A percentile compares a stretch with the other conserved stretches of the same genome.
Evolutionary conservation across 2,888 invertebrate species (phyloP).

Genomic region (Taenaris catops): DNA sequence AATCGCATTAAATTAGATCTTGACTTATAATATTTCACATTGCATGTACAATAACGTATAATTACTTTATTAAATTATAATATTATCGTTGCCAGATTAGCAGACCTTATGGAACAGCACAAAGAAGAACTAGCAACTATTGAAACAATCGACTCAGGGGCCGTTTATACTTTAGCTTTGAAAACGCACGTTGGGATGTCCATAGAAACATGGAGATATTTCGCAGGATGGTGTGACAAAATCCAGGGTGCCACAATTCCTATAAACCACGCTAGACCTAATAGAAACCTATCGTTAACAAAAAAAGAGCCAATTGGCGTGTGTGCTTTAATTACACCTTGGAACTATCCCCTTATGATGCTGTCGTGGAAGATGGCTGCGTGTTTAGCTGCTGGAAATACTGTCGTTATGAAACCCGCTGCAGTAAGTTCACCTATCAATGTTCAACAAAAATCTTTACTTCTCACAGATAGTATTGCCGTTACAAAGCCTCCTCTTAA

Average conservation of each 20-base stretch:
- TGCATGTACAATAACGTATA: too few relatives aligned
- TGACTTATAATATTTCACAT: too few relatives aligned
- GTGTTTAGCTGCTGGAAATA: conserved; percentile 97
- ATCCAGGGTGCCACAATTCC: conserved; percentile 96
- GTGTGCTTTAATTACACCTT: conserved; percentile 95
- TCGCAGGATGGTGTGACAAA: conserved; percentile 98
- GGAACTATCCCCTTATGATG: conserved; percentile 99
- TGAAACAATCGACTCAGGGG: conserved; percentile 96
- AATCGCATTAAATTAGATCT: too few relatives aligned
- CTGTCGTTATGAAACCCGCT: conserved; percentile 97
- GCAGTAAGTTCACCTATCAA: conserved; percentile 84
- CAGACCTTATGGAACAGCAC: conserved; percentile 96
- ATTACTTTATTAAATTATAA: too few relatives aligned
- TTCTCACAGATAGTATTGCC: too few relatives aligned
- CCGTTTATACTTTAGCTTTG: conserved; percentile 96
- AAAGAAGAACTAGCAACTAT: conserved; percentile 97
- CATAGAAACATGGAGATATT: conserved; percentile 97
- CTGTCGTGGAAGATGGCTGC: conserved; percentile 99
- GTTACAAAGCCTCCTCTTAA: too few relatives aligned
- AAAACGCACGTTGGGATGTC: conserved; percentile 99
- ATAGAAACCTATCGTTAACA: conserved; percentile 91
- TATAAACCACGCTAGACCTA: conserved; percentile 94
- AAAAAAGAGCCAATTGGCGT: conserved; percentile 96
- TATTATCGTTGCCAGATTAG: too few relatives aligned
- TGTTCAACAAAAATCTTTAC: too few relatives aligned